Percentiles rank a stretch among this genome's conserved stretches.
Evolutionary conservation across 53 echinoderm and acorn worm genomes (phyloP).

Genomic region (Henricia sp.): DNA sequence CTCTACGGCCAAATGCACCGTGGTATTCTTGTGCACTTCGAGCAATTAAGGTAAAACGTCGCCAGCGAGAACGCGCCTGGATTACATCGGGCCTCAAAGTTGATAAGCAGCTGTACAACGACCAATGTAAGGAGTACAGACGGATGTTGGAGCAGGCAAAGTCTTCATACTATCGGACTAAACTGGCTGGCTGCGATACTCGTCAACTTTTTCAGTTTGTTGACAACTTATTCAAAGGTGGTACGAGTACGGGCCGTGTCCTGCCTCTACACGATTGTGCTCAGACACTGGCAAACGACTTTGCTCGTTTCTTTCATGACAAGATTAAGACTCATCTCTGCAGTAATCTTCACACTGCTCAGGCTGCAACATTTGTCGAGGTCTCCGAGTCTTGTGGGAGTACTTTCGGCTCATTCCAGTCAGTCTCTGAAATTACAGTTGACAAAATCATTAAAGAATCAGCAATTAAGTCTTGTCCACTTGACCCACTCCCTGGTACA

Average conservation of each 20-base stretch:
- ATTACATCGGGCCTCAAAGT: conserved; percentile 4
- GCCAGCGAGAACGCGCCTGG: background rate
- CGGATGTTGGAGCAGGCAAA: conserved; percentile 26
- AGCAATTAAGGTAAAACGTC: background rate
- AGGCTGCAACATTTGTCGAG: conserved; percentile 2
- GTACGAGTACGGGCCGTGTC: background rate
- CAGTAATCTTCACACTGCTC: conserved; percentile 19
- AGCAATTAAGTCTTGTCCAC: conserved; percentile 1
- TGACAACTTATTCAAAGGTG: too few relatives aligned
- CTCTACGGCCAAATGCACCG: conserved; percentile 21
- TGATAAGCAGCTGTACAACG: conserved; percentile 4
- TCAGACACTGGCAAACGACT: background rate
- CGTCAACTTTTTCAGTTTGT: conserved; percentile 22
- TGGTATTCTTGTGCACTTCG: conserved; percentile 13
- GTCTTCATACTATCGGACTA: background rate
- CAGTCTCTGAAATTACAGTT: background rate
- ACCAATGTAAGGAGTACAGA: background rate
- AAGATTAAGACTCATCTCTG: conserved; percentile 3
- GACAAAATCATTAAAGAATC: background rate
- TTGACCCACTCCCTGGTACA: conserved; percentile 3
- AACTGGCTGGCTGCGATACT: conserved; percentile 27
- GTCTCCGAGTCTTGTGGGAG: conserved; percentile 2
- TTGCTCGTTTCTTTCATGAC: background rate
- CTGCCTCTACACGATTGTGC: conserved; percentile 1
- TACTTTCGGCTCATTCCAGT: background rate